These are phyloP conservation scores for Aplysia californica DNA, from an alignment of 1,140 invertebrate species.

Conservation along the genomic window DNA sequence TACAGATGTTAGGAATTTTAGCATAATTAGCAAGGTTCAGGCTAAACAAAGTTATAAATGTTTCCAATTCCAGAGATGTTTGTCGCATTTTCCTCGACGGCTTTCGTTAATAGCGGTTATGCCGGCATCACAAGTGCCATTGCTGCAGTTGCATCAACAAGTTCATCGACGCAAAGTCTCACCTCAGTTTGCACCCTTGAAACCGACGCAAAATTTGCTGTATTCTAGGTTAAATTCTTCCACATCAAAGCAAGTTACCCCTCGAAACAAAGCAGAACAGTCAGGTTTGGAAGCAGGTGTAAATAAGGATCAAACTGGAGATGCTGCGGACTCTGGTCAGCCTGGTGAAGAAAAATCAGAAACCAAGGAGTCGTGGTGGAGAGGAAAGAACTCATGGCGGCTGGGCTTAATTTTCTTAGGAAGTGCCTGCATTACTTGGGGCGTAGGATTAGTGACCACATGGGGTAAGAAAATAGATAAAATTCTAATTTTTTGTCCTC, in stretches of 20 bases:
- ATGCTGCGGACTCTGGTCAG: too few relatives aligned
- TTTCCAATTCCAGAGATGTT: neutral
- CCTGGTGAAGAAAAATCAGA: too few relatives aligned
- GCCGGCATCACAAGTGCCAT: neutral
- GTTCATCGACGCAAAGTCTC: too few relatives aligned
- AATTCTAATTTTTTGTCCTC: neutral
- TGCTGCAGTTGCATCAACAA: too few relatives aligned
- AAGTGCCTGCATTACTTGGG: neutral
- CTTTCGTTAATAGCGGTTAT: neutral
- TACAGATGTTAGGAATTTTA: too few relatives aligned
- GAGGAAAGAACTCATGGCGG: conserved; percentile 26
- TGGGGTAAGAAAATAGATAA: conserved; percentile 9
- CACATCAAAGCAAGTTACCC: neutral
- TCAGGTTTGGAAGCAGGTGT: neutral
- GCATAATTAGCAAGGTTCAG: neutral
- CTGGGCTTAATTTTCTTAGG: conserved; percentile 21
- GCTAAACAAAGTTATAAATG: neutral
- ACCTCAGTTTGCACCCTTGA: neutral
- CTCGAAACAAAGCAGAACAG: neutral
- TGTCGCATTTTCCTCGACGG: neutral
- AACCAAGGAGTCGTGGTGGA: conserved; percentile 27
- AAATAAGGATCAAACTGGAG: neutral
- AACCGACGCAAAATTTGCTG: neutral
- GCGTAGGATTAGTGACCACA: conserved; percentile 10
- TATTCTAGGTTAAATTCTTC: neutral